Evolutionary conservation across 2,888 invertebrate species (phyloP).

Genomic region (Monoplex corrugatus): DNA sequence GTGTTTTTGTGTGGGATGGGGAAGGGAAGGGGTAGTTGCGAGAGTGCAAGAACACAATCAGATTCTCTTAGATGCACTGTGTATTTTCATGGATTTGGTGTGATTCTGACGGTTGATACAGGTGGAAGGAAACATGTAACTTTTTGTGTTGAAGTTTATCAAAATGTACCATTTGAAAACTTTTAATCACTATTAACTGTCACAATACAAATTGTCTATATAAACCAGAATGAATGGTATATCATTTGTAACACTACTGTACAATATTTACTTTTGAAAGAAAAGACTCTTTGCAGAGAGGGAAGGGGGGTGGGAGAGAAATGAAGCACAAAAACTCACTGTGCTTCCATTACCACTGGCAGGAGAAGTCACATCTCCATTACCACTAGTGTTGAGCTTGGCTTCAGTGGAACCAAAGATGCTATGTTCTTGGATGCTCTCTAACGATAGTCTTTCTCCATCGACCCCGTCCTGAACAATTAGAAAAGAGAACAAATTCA

Average conservation of each 20-base stretch:
- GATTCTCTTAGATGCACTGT: too few species aligned
- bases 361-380: not conserved
- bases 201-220: too few species aligned
- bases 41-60: too few species aligned
- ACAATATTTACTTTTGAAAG: not conserved
- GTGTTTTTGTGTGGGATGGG: not conserved
- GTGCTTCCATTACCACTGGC: not conserved
- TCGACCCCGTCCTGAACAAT: conserved; percentile 24
- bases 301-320: not conserved
- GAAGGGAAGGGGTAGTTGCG: not conserved
- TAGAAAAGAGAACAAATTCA: too few species aligned
- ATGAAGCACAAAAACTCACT: not conserved
- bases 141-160: too few species aligned
- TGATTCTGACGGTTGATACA: too few species aligned
- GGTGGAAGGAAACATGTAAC: too few species aligned
- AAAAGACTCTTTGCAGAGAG: not conserved
- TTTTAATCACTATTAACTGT: too few species aligned
- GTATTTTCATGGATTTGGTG: too few species aligned
- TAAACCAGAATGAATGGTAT: too few species aligned
- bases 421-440: conserved; percentile 44
- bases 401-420: conserved; percentile 22
- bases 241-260: too few species aligned
- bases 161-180: too few species aligned
- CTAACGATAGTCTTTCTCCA: conserved; percentile 35
- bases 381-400: not conserved